Conservation (phyloP, 2,113 vertebrate species). For the Corythaeola cristata region DNA sequence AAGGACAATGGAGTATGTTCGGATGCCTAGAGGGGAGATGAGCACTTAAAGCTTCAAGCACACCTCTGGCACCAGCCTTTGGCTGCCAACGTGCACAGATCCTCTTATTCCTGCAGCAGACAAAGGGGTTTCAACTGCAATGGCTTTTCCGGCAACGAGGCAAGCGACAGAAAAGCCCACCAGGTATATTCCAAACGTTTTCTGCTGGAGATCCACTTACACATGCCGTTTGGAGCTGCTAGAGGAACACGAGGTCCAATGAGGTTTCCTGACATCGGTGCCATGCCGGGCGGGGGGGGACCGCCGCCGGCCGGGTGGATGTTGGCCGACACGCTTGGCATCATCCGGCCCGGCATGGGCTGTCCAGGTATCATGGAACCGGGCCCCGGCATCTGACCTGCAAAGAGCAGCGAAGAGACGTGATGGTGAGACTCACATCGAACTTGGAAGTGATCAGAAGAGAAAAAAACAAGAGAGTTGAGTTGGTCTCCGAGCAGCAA, state of each 20-base stretch:
- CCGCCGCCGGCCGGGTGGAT: conserved; percentile 72
- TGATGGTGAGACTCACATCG: accelerated
- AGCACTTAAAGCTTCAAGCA: conserved; percentile 10
- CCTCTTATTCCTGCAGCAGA: background rate
- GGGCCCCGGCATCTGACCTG: conserved; percentile 87
- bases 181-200: accelerated
- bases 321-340: conserved; percentile 74
- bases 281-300: conserved; percentile 60
- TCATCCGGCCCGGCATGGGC: conserved; percentile 85
- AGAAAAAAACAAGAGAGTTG: background rate
- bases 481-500: background rate
- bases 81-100: background rate
- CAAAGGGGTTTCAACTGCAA: accelerated
- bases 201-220: conserved; percentile 76
- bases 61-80: background rate
- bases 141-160: background rate
- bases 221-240: conserved; percentile 92
- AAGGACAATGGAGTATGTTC: background rate
- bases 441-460: background rate
- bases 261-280: conserved; percentile 74
- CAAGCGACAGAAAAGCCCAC: background rate
- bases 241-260: conserved; percentile 87
- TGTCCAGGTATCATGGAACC: conserved; percentile 76
- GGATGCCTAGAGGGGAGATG: background rate
- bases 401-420: background rate